phyloP scores from a whole-genome alignment of 2,888 invertebrate genomes.

The Neoascia interrupta region DNA sequence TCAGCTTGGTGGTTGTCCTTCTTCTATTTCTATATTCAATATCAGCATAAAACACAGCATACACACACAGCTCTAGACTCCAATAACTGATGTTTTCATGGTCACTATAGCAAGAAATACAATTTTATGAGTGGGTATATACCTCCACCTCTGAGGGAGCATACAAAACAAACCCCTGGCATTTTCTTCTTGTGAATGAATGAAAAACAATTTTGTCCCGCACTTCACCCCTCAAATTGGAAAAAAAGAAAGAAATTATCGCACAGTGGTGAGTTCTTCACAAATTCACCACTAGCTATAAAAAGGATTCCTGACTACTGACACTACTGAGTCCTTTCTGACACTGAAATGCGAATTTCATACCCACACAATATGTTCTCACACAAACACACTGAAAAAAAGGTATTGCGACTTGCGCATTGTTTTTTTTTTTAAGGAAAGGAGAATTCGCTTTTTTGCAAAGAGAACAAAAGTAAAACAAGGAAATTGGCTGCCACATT shows the following conservation, averaged over 20 bases:
- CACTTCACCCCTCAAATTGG: conserved; percentile 20
- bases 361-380: conserved; percentile 2
- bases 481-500: conserved; percentile 28
- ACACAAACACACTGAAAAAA: conserved; percentile 1
- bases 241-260: too few relatives aligned
- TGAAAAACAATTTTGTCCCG: conserved; percentile 46
- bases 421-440: conserved; percentile 14
- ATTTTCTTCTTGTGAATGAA: conserved; percentile 60
- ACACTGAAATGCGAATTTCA: conserved; percentile 55
- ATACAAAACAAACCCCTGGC: conserved; percentile 27
- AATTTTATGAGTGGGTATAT: too few relatives aligned
- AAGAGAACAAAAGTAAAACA: not conserved
- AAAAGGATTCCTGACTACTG: conserved; percentile 46
- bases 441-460: not conserved
- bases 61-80: too few relatives aligned
- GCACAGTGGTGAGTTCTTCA: conserved; percentile 23
- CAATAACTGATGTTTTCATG: too few relatives aligned
- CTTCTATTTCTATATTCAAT: too few relatives aligned
- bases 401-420: conserved; percentile 32
- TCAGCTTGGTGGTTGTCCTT: too few relatives aligned
- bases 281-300: conserved; percentile 34
- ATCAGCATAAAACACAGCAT: conserved; percentile 14
- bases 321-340: too few relatives aligned
- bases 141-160: too few relatives aligned
- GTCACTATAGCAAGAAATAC: conserved; percentile 45